These are phyloP conservation scores for Thamnophis sirtalis DNA, from an alignment of 2,113 vertebrate genomes.

Conservation along the genomic window DNA sequence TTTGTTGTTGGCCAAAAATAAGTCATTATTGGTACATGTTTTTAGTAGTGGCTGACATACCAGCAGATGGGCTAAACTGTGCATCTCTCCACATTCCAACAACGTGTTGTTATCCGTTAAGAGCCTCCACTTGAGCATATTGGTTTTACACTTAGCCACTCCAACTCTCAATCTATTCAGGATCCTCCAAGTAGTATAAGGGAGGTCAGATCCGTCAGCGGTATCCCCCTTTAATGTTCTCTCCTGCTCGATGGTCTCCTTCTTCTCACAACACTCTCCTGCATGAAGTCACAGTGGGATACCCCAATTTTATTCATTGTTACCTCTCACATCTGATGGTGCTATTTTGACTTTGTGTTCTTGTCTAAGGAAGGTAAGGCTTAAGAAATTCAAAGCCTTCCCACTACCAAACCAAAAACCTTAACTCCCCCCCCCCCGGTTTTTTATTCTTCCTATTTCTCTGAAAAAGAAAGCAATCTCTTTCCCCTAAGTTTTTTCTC, in stretches of 20 bases:
- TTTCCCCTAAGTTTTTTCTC: background rate
- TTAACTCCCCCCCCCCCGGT: rapidly evolving
- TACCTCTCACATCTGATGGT: background rate
- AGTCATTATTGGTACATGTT: background rate
- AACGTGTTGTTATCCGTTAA: background rate
- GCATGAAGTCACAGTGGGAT: background rate
- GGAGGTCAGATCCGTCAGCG: background rate
- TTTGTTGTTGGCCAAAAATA: background rate
- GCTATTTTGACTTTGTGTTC: background rate
- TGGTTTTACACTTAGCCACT: background rate
- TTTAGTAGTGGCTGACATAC: background rate
- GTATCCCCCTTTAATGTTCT: background rate
- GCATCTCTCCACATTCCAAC: background rate
- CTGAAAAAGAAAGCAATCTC: background rate
- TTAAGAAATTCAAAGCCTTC: background rate
- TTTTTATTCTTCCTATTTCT: background rate
- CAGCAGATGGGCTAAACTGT: background rate
- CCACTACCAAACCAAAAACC: background rate
- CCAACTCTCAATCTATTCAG: background rate
- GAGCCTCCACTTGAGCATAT: background rate
- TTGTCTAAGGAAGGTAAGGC: background rate
- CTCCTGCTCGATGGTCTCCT: background rate
- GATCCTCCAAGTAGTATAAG: background rate
- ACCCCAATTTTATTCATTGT: background rate
- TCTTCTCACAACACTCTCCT: background rate